phyloP scores from a whole-genome alignment of 2,113 vertebrate species.

The Leucoraja erinaceus region DNA sequence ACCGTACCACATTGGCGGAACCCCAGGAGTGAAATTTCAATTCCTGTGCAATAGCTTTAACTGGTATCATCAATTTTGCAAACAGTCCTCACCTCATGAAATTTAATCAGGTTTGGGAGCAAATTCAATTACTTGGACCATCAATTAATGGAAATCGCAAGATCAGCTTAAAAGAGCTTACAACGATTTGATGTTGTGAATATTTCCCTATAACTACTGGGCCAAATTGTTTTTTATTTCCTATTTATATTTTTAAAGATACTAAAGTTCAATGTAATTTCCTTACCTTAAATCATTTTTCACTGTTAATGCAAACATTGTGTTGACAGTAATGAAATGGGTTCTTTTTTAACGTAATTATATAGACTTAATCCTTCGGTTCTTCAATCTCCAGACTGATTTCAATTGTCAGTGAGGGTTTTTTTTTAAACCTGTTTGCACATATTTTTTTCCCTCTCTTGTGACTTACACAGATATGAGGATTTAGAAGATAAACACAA shows the following conservation, averaged over 20 bases:
- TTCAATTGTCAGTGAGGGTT: neutral
- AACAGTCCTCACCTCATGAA: constrained; percentile 8
- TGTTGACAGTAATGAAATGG: neutral
- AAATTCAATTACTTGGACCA: constrained; percentile 17
- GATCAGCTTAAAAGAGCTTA: neutral
- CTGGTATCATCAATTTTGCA: neutral
- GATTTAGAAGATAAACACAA: no score
- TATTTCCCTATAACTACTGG: neutral
- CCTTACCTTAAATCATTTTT: neutral
- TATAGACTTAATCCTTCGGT: neutral
- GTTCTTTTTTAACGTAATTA: neutral
- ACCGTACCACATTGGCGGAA: neutral
- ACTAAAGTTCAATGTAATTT: neutral
- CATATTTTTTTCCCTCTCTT: neutral
- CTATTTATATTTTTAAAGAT: neutral
- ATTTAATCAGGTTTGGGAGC: constrained; percentile 30
- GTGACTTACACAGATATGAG: neutral
- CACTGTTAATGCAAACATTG: neutral
- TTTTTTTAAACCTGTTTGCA: neutral
- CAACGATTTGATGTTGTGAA: neutral
- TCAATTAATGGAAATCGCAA: constrained; percentile 25
- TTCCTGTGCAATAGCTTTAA: constrained; percentile 1
- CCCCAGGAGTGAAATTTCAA: constrained; percentile 29
- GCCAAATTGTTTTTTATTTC: neutral
- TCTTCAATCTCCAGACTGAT: neutral